Evolutionary conservation across 2,888 invertebrate species (phyloP).

Genomic region (Furcula furcula): DNA sequence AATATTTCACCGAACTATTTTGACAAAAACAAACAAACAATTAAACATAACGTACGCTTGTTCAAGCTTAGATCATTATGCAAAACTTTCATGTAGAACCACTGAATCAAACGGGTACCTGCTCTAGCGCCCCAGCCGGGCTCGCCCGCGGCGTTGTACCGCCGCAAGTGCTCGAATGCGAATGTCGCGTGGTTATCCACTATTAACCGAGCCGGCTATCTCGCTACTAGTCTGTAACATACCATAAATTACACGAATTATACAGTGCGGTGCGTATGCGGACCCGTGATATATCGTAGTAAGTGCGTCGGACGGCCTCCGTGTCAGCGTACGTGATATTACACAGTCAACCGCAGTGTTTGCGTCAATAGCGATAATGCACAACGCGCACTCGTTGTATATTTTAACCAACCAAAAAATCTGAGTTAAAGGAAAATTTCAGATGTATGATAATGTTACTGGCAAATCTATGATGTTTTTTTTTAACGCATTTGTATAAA

Average conservation of each 20-base stretch:
- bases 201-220: slow-evolving; percentile 64
- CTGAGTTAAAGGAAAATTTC: too few species aligned
- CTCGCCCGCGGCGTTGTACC: slow-evolving; percentile 34
- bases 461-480: too few species aligned
- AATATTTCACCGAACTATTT: too few species aligned
- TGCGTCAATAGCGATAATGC: slow-evolving; percentile 62
- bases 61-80: slow-evolving; percentile 31
- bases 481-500: too few species aligned
- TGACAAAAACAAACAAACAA: neutral
- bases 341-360: slow-evolving; percentile 65
- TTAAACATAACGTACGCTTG: slow-evolving; percentile 16
- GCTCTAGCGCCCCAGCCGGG: slow-evolving; percentile 30
- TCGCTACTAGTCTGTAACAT: slow-evolving; percentile 65
- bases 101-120: slow-evolving; percentile 50
- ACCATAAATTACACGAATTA: slow-evolving; percentile 80
- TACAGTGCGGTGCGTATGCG: slow-evolving; percentile 63
- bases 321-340: slow-evolving; percentile 75
- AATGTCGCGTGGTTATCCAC: slow-evolving; percentile 76
- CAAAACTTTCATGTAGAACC: slow-evolving; percentile 39
- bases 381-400: slow-evolving; percentile 40
- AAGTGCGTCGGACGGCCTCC: slow-evolving; percentile 42
- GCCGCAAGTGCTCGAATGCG: slow-evolving; percentile 45
- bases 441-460: too few species aligned
- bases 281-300: slow-evolving; percentile 75
- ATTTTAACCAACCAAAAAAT: too few species aligned